These are phyloP conservation scores for Candoia aspera DNA, from an alignment of 2,113 vertebrate species.

Conservation along the genomic window DNA sequence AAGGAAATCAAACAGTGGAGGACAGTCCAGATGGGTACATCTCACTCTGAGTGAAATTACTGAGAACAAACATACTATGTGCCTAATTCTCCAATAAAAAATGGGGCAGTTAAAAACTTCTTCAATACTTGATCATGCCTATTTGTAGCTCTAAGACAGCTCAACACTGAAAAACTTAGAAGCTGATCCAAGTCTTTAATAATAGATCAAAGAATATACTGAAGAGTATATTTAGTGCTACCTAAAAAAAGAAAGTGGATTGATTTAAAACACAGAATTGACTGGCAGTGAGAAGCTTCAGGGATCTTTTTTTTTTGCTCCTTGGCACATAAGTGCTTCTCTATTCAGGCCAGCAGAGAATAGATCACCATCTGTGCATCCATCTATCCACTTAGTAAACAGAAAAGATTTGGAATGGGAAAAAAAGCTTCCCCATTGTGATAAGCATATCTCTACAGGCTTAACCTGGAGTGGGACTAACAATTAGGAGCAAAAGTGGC, in stretches of 20 bases:
- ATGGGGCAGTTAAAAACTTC: not conserved
- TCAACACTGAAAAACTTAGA: not conserved
- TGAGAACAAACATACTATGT: not conserved
- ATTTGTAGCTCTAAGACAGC: not conserved
- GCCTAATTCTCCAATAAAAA: not conserved
- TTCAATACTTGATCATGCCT: not conserved
- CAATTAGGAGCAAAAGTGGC: not conserved
- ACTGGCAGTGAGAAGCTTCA: not conserved
- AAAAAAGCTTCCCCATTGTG: not conserved
- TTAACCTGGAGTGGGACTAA: not conserved
- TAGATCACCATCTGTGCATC: not conserved
- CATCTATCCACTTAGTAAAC: not conserved
- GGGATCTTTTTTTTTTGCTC: not conserved
- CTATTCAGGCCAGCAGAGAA: not conserved
- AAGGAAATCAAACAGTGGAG: not conserved
- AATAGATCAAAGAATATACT: not conserved
- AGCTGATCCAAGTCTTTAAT: not conserved
- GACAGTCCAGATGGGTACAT: not conserved
- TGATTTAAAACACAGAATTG: not conserved
- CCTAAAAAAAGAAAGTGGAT: not conserved
- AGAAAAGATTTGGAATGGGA: not conserved
- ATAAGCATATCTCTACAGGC: not conserved
- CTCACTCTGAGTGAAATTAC: not conserved
- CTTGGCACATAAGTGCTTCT: not conserved
- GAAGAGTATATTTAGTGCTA: too few relatives aligned